Evolutionary conservation across 2,797 vertebrate species (phyloP), one percentile per base, ranked within the genome.

Genomic region (Thamnophis elegans): DNA sequence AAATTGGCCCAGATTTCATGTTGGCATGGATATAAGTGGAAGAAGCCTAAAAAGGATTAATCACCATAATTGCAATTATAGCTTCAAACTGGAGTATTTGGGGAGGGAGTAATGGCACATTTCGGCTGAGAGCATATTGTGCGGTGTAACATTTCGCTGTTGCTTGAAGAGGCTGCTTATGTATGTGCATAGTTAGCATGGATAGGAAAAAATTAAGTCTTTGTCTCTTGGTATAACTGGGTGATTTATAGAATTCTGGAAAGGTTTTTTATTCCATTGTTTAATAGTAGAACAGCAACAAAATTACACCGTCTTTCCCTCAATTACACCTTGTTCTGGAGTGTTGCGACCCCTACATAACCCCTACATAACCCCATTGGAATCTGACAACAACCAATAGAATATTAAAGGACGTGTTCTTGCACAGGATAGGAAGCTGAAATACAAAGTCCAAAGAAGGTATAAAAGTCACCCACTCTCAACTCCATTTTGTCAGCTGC

Each of bases 1-100:
- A 53, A 95, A 93, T 28, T 90, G 22, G 92, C 93, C 60, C 28
- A 73, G 16, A 78, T 90, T 88, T 59, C 36, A 59, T 59, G 53
- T 87, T 78, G 42, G 13, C 62, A 28, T 90, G 25, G n/a, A 93
- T 90, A 51, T 22, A 47, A 60, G 25, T 56, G 82, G 60, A 53
- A 58, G 58, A 53, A 87, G 58, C 14, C 25, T 87, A 59, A 58
- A 85, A 85, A 9, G 5, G 73, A 82, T 82, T 47, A 82, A 55
- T 55, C 5, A n/a, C 55, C 25, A 87, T 65, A 25, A 86, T 51
- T 89, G 73, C 58, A 92, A 47, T 82, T 82, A 82, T 82, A 82
- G 20, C 20, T 82, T 47, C 73, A 82, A 36, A 82, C 20, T 82
- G 20, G 73, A 51, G 47, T 36, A 42, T 92, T 87, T 25, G 55